Evolutionary conservation across 37 sponge, comb jelly and placozoan species (phyloP).

Genomic region (Haliclona indistincta): DNA sequence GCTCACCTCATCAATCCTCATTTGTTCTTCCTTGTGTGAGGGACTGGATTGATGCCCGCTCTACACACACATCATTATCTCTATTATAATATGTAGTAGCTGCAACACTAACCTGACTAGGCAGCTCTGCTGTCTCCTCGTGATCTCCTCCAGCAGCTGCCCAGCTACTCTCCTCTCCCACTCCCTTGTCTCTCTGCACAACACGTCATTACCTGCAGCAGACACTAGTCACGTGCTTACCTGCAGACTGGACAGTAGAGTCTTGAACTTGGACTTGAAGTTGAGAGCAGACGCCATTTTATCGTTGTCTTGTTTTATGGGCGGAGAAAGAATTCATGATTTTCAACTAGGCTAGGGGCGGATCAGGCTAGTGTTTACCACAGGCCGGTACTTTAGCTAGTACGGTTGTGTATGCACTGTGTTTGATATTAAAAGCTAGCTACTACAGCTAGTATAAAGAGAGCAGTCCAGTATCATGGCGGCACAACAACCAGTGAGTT

Average conservation of each 20-base stretch:
- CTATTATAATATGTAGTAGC: conserved; percentile 8
- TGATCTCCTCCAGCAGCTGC: not conserved
- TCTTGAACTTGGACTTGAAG: conserved; percentile 38
- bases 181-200: conserved; percentile 13
- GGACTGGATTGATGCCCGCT: not conserved
- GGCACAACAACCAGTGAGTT: too few relatives aligned
- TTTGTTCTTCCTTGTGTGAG: not conserved
- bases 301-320: too few relatives aligned
- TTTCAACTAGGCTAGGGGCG: too few relatives aligned
- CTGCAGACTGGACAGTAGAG: conserved; percentile 36
- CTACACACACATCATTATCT: not conserved
- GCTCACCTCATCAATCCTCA: not conserved
- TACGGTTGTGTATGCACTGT: too few relatives aligned
- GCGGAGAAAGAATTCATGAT: too few relatives aligned
- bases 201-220: not conserved
- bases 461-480: too few relatives aligned
- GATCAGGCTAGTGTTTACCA: too few relatives aligned
- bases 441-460: too few relatives aligned
- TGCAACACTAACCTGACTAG: not conserved
- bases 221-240: not conserved
- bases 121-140: too few relatives aligned
- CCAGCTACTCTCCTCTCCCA: conserved; percentile 11
- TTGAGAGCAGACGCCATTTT: too few relatives aligned
- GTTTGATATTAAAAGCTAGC: too few relatives aligned
- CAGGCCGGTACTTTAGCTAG: too few relatives aligned